Evolutionary conservation across 2,113 vertebrate genomes (phyloP).

Genomic region (Tautogolabrus adspersus): DNA sequence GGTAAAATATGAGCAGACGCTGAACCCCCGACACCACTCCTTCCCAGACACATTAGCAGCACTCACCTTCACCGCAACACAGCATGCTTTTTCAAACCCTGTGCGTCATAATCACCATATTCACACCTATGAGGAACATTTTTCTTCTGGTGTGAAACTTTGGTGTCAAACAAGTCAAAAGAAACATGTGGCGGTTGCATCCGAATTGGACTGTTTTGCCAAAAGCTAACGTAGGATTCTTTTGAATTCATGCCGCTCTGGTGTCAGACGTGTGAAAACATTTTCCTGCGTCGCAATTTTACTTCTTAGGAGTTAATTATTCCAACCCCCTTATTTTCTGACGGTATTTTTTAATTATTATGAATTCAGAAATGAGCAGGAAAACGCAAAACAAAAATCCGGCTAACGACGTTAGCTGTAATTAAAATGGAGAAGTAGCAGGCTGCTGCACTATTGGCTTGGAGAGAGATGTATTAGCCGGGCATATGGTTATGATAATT

Average conservation of each 20-base stretch:
- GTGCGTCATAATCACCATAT: constrained; percentile 53
- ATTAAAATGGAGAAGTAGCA: constrained; percentile 72
- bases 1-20: constrained; percentile 69
- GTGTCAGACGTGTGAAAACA: constrained; percentile 35
- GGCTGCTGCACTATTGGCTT: constrained; percentile 65
- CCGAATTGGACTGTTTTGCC: constrained; percentile 15
- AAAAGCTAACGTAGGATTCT: not conserved
- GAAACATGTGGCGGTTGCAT: constrained; percentile 3
- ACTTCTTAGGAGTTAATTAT: constrained; percentile 53
- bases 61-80: constrained; percentile 49
- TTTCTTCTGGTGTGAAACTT: constrained; percentile 35
- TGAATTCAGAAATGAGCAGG: constrained; percentile 49
- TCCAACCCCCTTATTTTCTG: constrained; percentile 36
- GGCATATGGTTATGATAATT: constrained; percentile 85
- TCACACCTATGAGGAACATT: constrained; percentile 53
- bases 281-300: not conserved
- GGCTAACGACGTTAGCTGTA: constrained; percentile 73
- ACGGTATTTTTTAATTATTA: constrained; percentile 43
- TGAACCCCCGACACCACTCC: constrained; percentile 52
- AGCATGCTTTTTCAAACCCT: constrained; percentile 19
- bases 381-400: constrained; percentile 57
- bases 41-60: constrained; percentile 55
- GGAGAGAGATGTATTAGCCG: constrained; percentile 73
- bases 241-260: constrained; percentile 12
- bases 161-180: constrained; percentile 43